Percentiles rank a stretch among this genome's conserved stretches.
phyloP scores from a whole-genome alignment of 2,888 invertebrate genomes.

The Dioctria rufipes region DNA sequence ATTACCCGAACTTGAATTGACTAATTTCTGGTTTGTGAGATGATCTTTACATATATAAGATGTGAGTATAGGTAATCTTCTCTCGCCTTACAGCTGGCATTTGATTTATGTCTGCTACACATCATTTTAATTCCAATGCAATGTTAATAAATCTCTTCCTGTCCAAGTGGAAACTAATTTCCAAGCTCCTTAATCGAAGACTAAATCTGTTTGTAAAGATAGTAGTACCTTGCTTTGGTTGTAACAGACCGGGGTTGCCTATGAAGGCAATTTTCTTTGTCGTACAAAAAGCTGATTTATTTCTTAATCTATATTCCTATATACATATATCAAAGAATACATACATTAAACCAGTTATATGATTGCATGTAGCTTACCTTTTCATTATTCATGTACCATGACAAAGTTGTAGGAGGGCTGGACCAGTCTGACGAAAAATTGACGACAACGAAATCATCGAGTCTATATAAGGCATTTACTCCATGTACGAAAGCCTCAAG shows the following conservation, averaged over 20 bases:
- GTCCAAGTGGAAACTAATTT: slow-evolving; percentile 67
- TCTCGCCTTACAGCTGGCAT: slow-evolving; percentile 66
- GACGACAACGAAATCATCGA: slow-evolving; percentile 67
- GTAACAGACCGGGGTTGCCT: slow-evolving; percentile 65
- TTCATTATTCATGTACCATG: slow-evolving; percentile 68
- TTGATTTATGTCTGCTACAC: slow-evolving; percentile 67
- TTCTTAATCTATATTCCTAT: too few relatives aligned
- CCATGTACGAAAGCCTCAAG: slow-evolving; percentile 68
- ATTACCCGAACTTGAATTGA: slow-evolving; percentile 66
- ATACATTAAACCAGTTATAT: neutral
- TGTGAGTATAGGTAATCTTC: slow-evolving; percentile 63
- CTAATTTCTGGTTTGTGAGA: slow-evolving; percentile 67
- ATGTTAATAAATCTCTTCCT: slow-evolving; percentile 64
- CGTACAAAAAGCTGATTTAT: too few relatives aligned
- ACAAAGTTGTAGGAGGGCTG: slow-evolving; percentile 66
- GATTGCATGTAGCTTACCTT: slow-evolving; percentile 62
- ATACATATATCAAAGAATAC: too few relatives aligned
- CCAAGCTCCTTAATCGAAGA: slow-evolving; percentile 65
- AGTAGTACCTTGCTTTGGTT: slow-evolving; percentile 68
- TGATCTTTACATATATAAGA: too few relatives aligned
- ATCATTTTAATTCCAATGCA: slow-evolving; percentile 65
- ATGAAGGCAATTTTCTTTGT: neutral
- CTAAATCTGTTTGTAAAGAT: slow-evolving; percentile 67
- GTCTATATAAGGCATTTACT: slow-evolving; percentile 65
- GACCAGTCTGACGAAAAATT: slow-evolving; percentile 69